Percentiles rank a stretch among this genome's conserved stretches.
Evolutionary conservation across 2,797 vertebrate species (phyloP).

Genomic region (Eupleurogrammus muticus): DNA sequence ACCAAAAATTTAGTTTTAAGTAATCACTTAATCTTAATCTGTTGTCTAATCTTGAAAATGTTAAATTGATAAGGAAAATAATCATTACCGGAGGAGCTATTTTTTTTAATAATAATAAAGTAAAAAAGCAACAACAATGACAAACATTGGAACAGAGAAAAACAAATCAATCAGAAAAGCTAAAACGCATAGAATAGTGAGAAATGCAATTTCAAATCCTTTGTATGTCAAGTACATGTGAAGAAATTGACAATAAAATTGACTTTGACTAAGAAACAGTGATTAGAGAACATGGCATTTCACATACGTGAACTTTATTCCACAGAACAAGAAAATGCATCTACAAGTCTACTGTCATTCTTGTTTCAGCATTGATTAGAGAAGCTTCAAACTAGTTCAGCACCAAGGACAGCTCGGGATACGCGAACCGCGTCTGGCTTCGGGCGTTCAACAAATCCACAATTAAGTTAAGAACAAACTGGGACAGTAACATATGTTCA

Average conservation of each 20-base stretch:
- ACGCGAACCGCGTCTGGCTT: conserved; percentile 4
- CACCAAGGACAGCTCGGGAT: conserved; percentile 7
- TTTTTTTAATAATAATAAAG: neutral
- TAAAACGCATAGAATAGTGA: too few species aligned
- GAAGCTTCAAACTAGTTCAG: conserved; percentile 1
- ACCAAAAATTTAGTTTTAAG: too few species aligned
- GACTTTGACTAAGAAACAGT: neutral
- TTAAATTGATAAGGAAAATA: neutral
- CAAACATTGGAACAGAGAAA: neutral
- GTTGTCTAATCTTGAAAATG: too few species aligned
- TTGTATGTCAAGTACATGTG: too few species aligned
- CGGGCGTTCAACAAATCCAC: neutral
- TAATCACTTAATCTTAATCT: too few species aligned
- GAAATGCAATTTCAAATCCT: too few species aligned
- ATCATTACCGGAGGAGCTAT: neutral
- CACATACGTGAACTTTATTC: neutral
- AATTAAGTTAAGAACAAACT: neutral
- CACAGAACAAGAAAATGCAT: neutral
- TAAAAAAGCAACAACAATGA: neutral
- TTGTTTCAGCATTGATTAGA: neutral
- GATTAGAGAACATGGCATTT: neutral
- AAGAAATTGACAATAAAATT: too few species aligned
- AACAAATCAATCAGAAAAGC: neutral
- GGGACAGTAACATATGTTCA: neutral
- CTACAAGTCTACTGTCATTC: neutral